Conservation (phyloP, 2,888 invertebrate genomes). For the Branchellion lobata region DNA sequence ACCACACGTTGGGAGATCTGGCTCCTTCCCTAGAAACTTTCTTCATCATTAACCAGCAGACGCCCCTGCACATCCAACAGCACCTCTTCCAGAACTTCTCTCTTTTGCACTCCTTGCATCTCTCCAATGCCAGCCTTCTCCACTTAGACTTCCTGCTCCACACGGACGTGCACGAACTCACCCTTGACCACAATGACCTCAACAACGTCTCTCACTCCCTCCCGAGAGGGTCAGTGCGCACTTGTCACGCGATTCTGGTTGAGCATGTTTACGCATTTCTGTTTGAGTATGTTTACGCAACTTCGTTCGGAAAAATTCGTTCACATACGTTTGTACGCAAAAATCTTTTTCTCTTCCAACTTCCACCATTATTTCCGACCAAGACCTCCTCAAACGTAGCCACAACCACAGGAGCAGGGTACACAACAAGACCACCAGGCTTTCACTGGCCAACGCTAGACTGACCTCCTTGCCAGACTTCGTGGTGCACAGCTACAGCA, state of each 20-base stretch:
- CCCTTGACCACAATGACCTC: constrained; percentile 50
- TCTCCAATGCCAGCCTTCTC: constrained; percentile 47
- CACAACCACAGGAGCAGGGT: background rate
- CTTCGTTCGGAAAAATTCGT: too few relatives aligned
- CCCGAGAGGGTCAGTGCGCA: constrained; percentile 8
- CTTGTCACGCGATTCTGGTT: too few relatives aligned
- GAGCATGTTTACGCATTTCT: too few relatives aligned
- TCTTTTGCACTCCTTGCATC: constrained; percentile 39
- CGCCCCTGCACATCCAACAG: constrained; percentile 45
- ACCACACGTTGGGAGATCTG: constrained; percentile 40
- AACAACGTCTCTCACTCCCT: constrained; percentile 44
- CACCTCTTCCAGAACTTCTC: constrained; percentile 46
- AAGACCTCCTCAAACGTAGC: too few relatives aligned
- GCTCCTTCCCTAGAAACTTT: constrained; percentile 45
- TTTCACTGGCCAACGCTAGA: constrained; percentile 47
- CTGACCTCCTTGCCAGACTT: constrained; percentile 42
- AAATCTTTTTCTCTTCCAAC: too few relatives aligned
- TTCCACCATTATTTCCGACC: too few relatives aligned
- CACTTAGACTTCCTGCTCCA: constrained; percentile 48
- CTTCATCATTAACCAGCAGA: constrained; percentile 49
- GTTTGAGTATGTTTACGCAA: too few relatives aligned
- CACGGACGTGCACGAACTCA: constrained; percentile 42
- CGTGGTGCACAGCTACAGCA: constrained; percentile 30
- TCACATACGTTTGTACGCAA: too few relatives aligned
- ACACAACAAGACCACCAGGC: constrained; percentile 39